These are phyloP conservation scores for Manis pentadactyla DNA, from an alignment of 2,797 vertebrate species.

Conservation along the genomic window DNA sequence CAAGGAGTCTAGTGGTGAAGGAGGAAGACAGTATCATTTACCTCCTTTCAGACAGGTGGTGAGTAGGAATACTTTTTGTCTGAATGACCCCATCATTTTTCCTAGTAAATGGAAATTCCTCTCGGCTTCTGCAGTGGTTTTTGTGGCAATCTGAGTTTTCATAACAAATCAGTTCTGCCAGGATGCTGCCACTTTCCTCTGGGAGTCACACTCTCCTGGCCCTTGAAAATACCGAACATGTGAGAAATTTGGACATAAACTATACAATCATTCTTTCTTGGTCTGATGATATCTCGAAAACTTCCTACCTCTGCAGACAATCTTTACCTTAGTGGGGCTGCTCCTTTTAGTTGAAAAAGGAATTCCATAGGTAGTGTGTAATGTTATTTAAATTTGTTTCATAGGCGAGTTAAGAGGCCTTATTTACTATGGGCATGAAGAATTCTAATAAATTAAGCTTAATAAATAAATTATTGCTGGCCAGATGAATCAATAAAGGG, in stretches of 20 bases:
- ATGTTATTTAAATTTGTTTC: background rate
- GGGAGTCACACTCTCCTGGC: background rate
- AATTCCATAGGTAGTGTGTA: background rate
- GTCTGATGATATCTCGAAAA: background rate
- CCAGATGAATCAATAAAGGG: background rate
- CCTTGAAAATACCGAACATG: background rate
- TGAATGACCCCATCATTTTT: background rate
- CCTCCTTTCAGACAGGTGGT: background rate
- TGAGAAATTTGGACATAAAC: background rate
- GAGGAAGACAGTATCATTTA: background rate
- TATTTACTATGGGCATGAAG: background rate
- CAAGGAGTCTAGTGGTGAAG: background rate
- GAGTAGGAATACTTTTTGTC: background rate
- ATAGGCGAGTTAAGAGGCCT: background rate
- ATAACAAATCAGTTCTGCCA: background rate
- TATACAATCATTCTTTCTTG: background rate
- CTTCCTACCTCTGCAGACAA: background rate
- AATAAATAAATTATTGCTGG: background rate
- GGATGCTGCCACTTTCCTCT: background rate
- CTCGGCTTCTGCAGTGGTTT: background rate
- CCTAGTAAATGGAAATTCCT: background rate
- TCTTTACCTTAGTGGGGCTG: background rate
- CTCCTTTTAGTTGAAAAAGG: background rate
- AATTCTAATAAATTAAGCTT: background rate
- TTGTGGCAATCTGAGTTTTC: background rate